These are phyloP conservation scores for Pentamera pediparva DNA, from an alignment of 53 echinoderm and acorn worm genomes.

Conservation along the genomic window DNA sequence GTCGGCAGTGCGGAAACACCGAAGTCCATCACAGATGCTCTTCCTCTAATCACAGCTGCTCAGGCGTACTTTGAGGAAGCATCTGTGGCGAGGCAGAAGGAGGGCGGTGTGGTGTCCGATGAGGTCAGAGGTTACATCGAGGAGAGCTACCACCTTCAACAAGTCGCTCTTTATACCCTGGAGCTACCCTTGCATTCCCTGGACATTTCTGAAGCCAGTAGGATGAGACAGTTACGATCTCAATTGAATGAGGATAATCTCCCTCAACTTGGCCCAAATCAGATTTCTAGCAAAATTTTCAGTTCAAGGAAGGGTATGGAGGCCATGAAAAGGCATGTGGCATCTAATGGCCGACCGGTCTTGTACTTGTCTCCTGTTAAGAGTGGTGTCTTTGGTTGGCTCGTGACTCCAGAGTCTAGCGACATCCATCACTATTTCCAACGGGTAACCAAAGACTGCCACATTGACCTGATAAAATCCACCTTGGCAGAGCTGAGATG, in stretches of 20 bases:
- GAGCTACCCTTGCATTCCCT: slow-evolving; percentile 51
- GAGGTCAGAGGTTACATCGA: slow-evolving; percentile 21
- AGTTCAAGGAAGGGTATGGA: neutral
- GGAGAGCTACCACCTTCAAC: slow-evolving; percentile 45
- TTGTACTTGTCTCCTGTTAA: slow-evolving; percentile 63
- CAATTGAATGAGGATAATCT: neutral
- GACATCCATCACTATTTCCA: slow-evolving; percentile 32
- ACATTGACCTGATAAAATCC: neutral
- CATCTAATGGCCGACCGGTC: slow-evolving; percentile 42
- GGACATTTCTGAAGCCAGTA: slow-evolving; percentile 47
- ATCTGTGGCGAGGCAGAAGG: neutral
- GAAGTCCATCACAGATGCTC: neutral
- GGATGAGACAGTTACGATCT: slow-evolving; percentile 18
- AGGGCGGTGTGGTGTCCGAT: neutral
- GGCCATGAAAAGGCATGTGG: slow-evolving; percentile 42
- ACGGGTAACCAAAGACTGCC: neutral
- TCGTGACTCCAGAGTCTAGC: slow-evolving; percentile 58
- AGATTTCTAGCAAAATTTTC: neutral
- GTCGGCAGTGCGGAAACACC: slow-evolving; percentile 49
- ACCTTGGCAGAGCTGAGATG: slow-evolving; percentile 31
- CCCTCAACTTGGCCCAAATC: neutral
- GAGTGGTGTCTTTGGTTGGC: slow-evolving; percentile 59
- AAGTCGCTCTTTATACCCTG: slow-evolving; percentile 64
- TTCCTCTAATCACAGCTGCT: neutral
- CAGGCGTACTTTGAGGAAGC: slow-evolving; percentile 7